Conservation (phyloP, 2,113 vertebrate genomes). For the Oceanites oceanicus region DNA sequence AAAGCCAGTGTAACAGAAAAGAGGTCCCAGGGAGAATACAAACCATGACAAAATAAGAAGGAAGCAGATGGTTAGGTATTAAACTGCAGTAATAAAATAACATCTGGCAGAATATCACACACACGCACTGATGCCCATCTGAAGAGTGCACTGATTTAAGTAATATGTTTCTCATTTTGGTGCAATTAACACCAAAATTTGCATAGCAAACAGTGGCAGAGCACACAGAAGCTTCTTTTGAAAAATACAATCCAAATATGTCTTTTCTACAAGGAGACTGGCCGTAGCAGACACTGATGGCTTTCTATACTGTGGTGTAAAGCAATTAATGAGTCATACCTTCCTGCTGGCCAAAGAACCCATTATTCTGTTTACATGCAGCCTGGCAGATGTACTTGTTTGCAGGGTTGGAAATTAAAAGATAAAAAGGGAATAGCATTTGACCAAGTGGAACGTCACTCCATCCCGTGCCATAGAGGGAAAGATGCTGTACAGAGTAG, state of each 20-base stretch:
- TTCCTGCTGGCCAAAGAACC: constrained; percentile 46
- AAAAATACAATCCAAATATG: neutral
- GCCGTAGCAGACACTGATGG: neutral
- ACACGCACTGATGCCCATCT: constrained; percentile 52
- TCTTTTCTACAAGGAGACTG: neutral
- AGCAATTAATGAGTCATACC: constrained; percentile 60
- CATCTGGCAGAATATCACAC: constrained; percentile 67
- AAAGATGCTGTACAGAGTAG: neutral
- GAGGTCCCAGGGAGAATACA: constrained; percentile 61
- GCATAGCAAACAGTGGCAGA: constrained; percentile 62
- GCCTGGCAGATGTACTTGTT: constrained; percentile 57
- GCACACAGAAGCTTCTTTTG: constrained; percentile 13
- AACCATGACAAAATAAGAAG: constrained; percentile 61
- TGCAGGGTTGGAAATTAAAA: constrained; percentile 58
- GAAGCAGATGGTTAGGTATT: constrained; percentile 74
- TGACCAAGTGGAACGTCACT: neutral
- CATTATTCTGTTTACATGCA: constrained; percentile 18
- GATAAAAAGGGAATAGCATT: neutral
- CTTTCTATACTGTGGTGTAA: constrained; percentile 31
- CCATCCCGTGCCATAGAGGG: accelerated
- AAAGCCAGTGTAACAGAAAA: constrained; percentile 57
- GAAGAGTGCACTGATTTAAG: constrained; percentile 73
- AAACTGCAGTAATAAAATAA: constrained; percentile 69
- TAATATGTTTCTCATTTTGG: constrained; percentile 74
- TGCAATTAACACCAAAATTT: constrained; percentile 75